Conservation (phyloP, 2,113 vertebrate genomes). For the Thunnus maccoyii region DNA sequence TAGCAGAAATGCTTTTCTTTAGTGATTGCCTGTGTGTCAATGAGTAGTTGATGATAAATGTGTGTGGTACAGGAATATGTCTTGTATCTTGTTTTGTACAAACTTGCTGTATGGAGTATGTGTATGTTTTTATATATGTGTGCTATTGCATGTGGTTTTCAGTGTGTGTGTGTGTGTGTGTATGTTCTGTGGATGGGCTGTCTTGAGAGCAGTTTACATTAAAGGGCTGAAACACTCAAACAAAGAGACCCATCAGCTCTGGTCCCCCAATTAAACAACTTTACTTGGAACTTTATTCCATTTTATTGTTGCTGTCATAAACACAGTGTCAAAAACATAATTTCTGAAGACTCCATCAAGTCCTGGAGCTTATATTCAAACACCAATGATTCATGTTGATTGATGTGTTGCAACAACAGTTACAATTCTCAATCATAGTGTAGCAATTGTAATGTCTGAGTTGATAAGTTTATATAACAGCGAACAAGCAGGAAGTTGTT, state of each 20-base stretch:
- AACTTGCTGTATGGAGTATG: background rate
- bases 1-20: constrained; percentile 1
- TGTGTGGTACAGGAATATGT: background rate
- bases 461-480: too few species aligned
- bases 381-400: too few species aligned
- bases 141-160: background rate
- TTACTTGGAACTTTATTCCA: background rate
- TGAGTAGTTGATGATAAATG: background rate
- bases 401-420: too few species aligned
- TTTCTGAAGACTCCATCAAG: too few species aligned
- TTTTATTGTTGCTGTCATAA: too few species aligned
- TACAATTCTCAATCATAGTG: too few species aligned
- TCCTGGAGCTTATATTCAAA: too few species aligned
- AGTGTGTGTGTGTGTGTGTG: background rate
- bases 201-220: background rate
- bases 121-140: background rate
- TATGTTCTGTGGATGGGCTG: background rate
- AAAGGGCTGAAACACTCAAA: background rate
- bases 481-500: too few species aligned
- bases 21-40: constrained; percentile 2
- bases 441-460: too few species aligned
- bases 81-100: background rate
- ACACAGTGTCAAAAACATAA: too few species aligned
- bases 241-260: background rate
- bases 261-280: too few species aligned